Conservation (phyloP, 2,888 invertebrate species). For the Calameuta filiformis region DNA sequence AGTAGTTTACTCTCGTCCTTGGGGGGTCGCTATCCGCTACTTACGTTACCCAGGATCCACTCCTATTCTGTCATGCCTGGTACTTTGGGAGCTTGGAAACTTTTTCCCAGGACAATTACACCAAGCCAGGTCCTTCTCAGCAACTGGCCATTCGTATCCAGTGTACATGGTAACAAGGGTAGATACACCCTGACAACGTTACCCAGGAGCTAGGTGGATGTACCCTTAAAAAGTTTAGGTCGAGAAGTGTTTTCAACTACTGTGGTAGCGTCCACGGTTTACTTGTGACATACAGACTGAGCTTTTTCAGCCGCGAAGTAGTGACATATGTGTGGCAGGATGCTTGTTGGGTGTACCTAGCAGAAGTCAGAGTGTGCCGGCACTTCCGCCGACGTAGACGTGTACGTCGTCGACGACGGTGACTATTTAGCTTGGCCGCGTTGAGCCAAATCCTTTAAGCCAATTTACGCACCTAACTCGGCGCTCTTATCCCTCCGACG, state of each 20-base stretch:
- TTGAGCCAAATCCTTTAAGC: slow-evolving; percentile 59
- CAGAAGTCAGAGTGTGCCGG: background rate
- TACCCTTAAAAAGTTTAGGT: background rate
- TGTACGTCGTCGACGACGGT: background rate
- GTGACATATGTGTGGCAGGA: background rate
- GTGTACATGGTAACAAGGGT: background rate
- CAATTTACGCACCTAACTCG: slow-evolving; percentile 60
- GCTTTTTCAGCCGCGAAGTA: background rate
- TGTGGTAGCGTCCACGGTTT: slow-evolving; percentile 17
- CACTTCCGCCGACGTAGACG: background rate
- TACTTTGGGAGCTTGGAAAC: background rate
- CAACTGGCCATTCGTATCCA: background rate
- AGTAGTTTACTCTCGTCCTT: slow-evolving; percentile 54
- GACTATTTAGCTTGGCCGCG: background rate
- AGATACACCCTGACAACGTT: background rate
- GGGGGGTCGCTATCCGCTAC: slow-evolving; percentile 24
- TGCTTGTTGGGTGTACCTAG: background rate
- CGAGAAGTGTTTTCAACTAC: background rate
- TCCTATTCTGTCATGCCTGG: background rate
- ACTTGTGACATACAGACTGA: slow-evolving; percentile 24
- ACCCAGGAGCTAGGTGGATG: background rate
- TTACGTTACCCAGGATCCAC: background rate
- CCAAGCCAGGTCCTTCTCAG: background rate
- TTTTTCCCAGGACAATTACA: background rate
- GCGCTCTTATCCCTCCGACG: slow-evolving; percentile 17